Evolutionary conservation across 2,113 vertebrate genomes (phyloP).

Genomic region (Eurystomus gularis): DNA sequence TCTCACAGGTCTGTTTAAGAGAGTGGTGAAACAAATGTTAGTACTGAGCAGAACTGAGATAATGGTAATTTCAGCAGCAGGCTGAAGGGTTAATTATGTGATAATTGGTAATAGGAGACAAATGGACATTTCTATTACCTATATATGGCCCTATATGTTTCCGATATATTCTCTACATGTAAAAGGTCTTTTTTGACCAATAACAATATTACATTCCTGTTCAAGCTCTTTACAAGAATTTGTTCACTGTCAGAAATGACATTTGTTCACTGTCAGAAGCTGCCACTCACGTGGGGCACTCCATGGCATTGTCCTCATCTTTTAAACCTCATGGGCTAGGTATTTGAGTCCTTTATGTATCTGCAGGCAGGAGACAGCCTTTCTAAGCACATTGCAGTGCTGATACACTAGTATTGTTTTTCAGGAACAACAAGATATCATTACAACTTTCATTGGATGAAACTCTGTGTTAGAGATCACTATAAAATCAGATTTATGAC

Average conservation of each 20-base stretch:
- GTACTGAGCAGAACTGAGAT: background rate
- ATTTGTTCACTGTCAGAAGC: background rate
- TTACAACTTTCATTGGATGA: background rate
- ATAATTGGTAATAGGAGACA: background rate
- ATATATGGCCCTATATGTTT: background rate
- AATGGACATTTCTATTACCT: background rate
- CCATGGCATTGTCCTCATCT: background rate
- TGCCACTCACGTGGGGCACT: background rate
- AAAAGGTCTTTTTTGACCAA: background rate
- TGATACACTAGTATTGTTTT: background rate
- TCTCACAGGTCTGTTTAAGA: background rate
- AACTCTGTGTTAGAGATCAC: background rate
- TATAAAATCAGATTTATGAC: background rate
- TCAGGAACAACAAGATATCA: background rate
- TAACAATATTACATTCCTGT: background rate
- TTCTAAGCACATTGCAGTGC: background rate
- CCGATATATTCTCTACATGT: background rate
- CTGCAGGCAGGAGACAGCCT: background rate
- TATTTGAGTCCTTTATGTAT: background rate
- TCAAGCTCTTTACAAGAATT: background rate
- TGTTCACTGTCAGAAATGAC: background rate
- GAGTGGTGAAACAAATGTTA: background rate
- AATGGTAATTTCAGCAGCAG: background rate
- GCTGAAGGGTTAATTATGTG: background rate
- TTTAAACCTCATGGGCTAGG: background rate